These are phyloP conservation scores for Crax fasciolata DNA, from an alignment of 2,797 vertebrate species.

Conservation along the genomic window DNA sequence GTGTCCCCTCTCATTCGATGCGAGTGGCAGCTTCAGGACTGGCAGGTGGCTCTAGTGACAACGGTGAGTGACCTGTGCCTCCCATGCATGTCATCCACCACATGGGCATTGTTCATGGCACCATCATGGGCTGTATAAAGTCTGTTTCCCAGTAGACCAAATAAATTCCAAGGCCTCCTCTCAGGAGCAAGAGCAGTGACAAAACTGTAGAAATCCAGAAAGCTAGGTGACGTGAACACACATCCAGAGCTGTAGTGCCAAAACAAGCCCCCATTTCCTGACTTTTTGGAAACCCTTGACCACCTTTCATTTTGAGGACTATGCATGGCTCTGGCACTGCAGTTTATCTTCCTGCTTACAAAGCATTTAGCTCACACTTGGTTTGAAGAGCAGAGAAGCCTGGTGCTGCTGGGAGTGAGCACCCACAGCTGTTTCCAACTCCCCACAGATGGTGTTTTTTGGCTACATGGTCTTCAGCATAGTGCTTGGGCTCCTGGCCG, in stretches of 20 bases:
- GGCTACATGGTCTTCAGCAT: constrained; percentile 95
- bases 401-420: accelerated
- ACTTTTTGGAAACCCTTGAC: not conserved
- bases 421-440: not conserved
- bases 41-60: constrained; percentile 96
- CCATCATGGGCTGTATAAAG: not conserved
- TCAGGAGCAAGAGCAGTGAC: not conserved
- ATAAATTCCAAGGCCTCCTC: not conserved
- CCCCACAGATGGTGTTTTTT: constrained; percentile 93
- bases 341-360: not conserved
- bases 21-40: constrained; percentile 93
- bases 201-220: not conserved
- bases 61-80: constrained; percentile 85
- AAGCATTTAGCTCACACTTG: accelerated
- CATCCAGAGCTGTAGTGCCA: not conserved
- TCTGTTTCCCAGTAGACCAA: not conserved
- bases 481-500: constrained; percentile 89
- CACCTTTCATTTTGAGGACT: not conserved
- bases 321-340: not conserved
- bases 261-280: not conserved
- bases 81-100: not conserved
- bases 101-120: not conserved
- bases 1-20: constrained; percentile 94
- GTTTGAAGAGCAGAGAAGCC: not conserved
- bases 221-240: accelerated